phyloP scores from a whole-genome alignment of 2,888 invertebrate species.

The Sthenelais limicola region DNA sequence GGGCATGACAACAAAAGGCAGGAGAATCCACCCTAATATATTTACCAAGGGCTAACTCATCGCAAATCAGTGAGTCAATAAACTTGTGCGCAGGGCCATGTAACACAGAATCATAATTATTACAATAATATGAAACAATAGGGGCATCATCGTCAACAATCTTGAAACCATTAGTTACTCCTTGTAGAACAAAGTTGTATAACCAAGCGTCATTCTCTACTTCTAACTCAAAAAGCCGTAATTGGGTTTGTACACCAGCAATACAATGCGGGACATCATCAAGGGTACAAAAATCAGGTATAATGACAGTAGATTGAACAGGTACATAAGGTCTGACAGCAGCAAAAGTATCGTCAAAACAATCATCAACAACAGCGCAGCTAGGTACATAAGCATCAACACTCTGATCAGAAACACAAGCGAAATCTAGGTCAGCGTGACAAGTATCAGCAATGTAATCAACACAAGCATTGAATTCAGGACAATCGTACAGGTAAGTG shows the following conservation, averaged over 20 bases:
- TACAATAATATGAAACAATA: not conserved
- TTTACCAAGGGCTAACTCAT: not conserved
- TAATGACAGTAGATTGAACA: too few relatives aligned
- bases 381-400: not conserved
- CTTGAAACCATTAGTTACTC: not conserved
- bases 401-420: not conserved
- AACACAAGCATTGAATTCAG: too few relatives aligned
- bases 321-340: too few relatives aligned
- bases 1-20: not conserved
- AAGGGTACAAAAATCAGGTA: too few relatives aligned
- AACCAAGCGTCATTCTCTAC: not conserved
- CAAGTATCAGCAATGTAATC: too few relatives aligned
- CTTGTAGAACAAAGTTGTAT: not conserved
- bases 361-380: not conserved
- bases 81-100: not conserved
- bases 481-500: too few relatives aligned
- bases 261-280: not conserved
- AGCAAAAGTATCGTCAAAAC: not conserved
- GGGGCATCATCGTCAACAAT: not conserved
- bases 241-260: not conserved
- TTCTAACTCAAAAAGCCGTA: not conserved
- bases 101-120: not conserved
- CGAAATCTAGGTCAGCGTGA: not conserved
- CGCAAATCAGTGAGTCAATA: not conserved
- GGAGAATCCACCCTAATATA: not conserved